Percentiles rank a stretch among this genome's conserved stretches.
These are phyloP conservation scores for Melieria crassipennis DNA, from an alignment of 2,888 invertebrate genomes.

Conservation along the genomic window DNA sequence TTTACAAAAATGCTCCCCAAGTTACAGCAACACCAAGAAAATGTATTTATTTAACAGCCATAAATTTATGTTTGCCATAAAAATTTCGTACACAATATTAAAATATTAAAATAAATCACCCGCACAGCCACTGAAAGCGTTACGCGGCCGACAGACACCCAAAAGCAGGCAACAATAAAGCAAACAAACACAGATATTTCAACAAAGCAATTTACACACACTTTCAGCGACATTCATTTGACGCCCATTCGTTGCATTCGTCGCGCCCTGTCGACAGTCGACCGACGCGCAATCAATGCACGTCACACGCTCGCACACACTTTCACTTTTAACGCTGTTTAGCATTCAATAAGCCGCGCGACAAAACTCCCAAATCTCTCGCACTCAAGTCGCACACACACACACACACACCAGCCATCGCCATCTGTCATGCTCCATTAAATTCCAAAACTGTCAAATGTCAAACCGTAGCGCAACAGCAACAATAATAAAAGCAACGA, in stretches of 20 bases:
- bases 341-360: slow-evolving; percentile 38
- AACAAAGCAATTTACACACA: slow-evolving; percentile 26
- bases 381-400: neutral
- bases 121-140: neutral
- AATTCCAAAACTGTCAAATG: slow-evolving; percentile 38
- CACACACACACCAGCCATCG: slow-evolving; percentile 14
- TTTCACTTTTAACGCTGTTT: slow-evolving; percentile 37
- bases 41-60: too few species aligned
- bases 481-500: slow-evolving; percentile 1
- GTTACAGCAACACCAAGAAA: too few species aligned
- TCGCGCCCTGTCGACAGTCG: neutral
- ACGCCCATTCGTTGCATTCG: neutral
- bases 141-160: neutral
- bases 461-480: slow-evolving; percentile 21
- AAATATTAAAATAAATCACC: too few species aligned
- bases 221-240: neutral
- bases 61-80: too few species aligned
- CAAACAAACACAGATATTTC: slow-evolving; percentile 24
- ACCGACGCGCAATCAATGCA: neutral
- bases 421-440: slow-evolving; percentile 43
- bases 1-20: too few species aligned
- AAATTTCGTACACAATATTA: too few species aligned
- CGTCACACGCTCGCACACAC: neutral
- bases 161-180: neutral
- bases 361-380: neutral